Evolutionary conservation across 2,113 vertebrate genomes (phyloP).

Genomic region (Larimichthys crocea): DNA sequence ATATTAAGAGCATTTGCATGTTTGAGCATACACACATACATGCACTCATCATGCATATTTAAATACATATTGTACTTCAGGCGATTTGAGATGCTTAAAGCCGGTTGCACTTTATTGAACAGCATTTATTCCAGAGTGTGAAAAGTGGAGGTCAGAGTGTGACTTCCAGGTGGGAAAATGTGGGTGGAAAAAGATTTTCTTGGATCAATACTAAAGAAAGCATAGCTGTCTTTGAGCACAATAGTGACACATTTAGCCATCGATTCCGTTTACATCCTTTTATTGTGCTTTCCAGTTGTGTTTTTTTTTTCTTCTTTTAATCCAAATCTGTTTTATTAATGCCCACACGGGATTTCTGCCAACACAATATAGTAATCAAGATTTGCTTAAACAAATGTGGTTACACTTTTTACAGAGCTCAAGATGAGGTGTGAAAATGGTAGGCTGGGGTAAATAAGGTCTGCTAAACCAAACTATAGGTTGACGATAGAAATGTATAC

Average conservation of each 20-base stretch:
- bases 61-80: neutral
- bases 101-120: neutral
- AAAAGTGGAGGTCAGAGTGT: neutral
- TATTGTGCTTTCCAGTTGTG: neutral
- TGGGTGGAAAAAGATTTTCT: neutral
- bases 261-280: neutral
- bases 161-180: neutral
- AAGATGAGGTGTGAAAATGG: neutral
- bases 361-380: constrained; percentile 11
- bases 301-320: neutral
- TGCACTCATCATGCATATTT: too few species aligned
- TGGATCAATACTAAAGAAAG: neutral
- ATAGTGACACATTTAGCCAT: neutral
- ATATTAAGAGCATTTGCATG: neutral
- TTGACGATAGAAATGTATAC: neutral
- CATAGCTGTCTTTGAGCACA: neutral
- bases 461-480: neutral
- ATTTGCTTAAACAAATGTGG: constrained; percentile 2
- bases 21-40: too few species aligned
- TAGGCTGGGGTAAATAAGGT: too few species aligned
- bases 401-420: neutral
- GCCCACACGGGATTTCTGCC: neutral
- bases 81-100: neutral
- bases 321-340: neutral
- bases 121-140: neutral